These are phyloP conservation scores for Drosophila yooni DNA, from an alignment of 2,888 invertebrate genomes.

Conservation along the genomic window DNA sequence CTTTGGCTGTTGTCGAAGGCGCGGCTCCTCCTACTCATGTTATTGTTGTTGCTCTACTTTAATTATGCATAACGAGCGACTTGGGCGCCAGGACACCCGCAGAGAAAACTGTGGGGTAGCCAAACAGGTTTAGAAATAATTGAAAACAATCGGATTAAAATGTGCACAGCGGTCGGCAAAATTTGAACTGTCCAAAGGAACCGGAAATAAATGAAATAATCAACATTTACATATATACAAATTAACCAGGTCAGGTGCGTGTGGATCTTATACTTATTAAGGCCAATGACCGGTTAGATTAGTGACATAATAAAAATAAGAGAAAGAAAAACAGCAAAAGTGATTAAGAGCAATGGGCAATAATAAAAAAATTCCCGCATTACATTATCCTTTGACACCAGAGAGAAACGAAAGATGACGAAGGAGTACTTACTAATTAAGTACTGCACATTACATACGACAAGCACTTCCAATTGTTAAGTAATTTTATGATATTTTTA, in stretches of 20 bases:
- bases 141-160: slow-evolving; percentile 74
- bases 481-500: slow-evolving; percentile 40
- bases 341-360: slow-evolving; percentile 26
- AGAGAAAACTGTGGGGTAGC: slow-evolving; percentile 34
- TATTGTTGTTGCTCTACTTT: slow-evolving; percentile 50
- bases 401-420: not conserved
- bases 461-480: slow-evolving; percentile 13
- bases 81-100: slow-evolving; percentile 43
- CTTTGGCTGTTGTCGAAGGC: not conserved
- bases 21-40: slow-evolving; percentile 9
- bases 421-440: slow-evolving; percentile 22
- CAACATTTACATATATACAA: slow-evolving; percentile 34
- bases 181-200: slow-evolving; percentile 34
- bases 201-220: slow-evolving; percentile 49
- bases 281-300: slow-evolving; percentile 41
- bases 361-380: slow-evolving; percentile 10
- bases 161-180: slow-evolving; percentile 54
- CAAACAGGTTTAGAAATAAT: slow-evolving; percentile 63
- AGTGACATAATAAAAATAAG: slow-evolving; percentile 3
- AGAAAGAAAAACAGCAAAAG: slow-evolving; percentile 3
- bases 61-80: slow-evolving; percentile 70
- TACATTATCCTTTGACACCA: slow-evolving; percentile 14
- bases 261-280: slow-evolving; percentile 9
- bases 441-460: slow-evolving; percentile 21
- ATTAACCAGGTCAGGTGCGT: slow-evolving; percentile 31